Percentiles rank a stretch among this genome's conserved stretches.
phyloP scores from a whole-genome alignment of 2,113 vertebrate genomes.

The Psilopsiagon aymara region DNA sequence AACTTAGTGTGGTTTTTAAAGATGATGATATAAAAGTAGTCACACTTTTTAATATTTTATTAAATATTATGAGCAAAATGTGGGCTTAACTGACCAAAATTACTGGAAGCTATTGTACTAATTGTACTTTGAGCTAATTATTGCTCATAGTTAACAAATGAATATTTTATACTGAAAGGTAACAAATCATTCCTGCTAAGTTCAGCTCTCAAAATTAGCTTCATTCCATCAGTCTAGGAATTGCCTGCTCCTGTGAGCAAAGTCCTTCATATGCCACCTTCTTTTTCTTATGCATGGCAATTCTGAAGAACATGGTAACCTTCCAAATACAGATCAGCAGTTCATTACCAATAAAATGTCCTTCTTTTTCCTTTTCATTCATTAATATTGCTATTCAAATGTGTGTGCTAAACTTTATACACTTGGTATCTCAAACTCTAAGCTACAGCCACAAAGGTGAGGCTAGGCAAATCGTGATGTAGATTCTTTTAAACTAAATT shows the following conservation, averaged over 20 bases:
- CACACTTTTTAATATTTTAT: conserved; percentile 81
- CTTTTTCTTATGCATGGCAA: conserved; percentile 15
- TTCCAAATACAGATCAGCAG: conserved; percentile 30
- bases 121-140: conserved; percentile 75
- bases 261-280: conserved; percentile 35
- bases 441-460: neutral
- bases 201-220: conserved; percentile 16
- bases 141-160: conserved; percentile 67
- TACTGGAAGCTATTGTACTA: conserved; percentile 77
- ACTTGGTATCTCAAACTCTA: neutral
- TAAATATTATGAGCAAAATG: conserved; percentile 78
- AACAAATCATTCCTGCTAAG: conserved; percentile 65
- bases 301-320: conserved; percentile 46
- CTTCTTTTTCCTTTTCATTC: conserved; percentile 13
- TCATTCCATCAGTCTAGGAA: neutral
- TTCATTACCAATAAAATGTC: conserved; percentile 21
- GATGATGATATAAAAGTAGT: conserved; percentile 84
- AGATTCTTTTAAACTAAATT: conserved; percentile 27
- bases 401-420: conserved; percentile 26
- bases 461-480: neutral
- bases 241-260: neutral
- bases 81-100: conserved; percentile 66
- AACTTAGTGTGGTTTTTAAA: conserved; percentile 85
- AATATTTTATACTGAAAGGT: conserved; percentile 67
- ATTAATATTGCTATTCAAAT: conserved; percentile 50